Percentiles rank a stretch among this genome's conserved stretches.
Evolutionary conservation across 1,140 invertebrate species (phyloP).

Genomic region (Drosophila repletoides): DNA sequence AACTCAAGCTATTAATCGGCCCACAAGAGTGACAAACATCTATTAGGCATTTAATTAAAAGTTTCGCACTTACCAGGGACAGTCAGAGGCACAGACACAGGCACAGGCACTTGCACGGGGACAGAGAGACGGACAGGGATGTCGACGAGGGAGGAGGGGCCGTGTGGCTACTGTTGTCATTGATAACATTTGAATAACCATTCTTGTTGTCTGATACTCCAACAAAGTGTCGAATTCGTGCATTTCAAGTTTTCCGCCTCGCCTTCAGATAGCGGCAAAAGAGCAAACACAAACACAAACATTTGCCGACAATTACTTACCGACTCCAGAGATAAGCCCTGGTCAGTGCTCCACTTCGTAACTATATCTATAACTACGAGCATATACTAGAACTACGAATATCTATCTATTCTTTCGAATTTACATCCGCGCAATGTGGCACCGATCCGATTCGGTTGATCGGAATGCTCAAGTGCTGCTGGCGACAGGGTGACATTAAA

Average conservation of each 20-base stretch:
- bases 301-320: constrained; percentile 80
- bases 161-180: constrained; percentile 31
- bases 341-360: constrained; percentile 29
- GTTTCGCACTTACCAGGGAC: constrained; percentile 53
- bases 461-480: constrained; percentile 48
- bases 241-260: constrained; percentile 78
- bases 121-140: no score
- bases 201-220: constrained; percentile 48
- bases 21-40: constrained; percentile 69
- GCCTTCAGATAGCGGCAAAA: constrained; percentile 62
- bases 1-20: constrained; percentile 54
- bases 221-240: constrained; percentile 67
- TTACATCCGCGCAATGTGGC: constrained; percentile 44
- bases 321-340: constrained; percentile 43
- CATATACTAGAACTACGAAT: no score
- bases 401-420: no score
- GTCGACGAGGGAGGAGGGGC: background rate
- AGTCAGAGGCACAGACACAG: no score
- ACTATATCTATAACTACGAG: background rate
- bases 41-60: constrained; percentile 79
- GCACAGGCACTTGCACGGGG: no score
- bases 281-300: constrained; percentile 66
- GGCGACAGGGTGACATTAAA: constrained; percentile 50
- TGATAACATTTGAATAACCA: constrained; percentile 56
- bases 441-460: constrained; percentile 54